Conservation (phyloP, 2,888 invertebrate species). For the Clusia tigrina region DNA sequence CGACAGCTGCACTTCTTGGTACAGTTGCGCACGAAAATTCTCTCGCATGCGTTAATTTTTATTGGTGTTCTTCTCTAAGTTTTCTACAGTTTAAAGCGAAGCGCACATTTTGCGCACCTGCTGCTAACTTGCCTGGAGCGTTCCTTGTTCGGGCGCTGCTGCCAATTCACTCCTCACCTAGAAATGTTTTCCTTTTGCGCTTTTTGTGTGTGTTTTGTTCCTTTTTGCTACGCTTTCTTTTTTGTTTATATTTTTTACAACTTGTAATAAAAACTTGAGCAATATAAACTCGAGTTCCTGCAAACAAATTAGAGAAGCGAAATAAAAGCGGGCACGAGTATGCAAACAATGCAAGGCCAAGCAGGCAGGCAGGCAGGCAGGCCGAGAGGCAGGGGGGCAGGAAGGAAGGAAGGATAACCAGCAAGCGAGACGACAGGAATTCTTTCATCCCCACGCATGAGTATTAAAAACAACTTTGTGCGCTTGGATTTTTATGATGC, state of each 20-base stretch:
- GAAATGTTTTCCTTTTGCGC: background rate
- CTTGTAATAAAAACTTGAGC: background rate
- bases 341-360: background rate
- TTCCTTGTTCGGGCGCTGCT: too few species aligned
- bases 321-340: background rate
- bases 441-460: background rate
- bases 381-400: background rate
- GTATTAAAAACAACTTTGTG: constrained; percentile 11
- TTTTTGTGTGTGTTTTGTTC: too few species aligned
- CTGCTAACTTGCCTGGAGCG: too few species aligned
- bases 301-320: constrained; percentile 2
- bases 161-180: too few species aligned
- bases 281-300: background rate
- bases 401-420: background rate
- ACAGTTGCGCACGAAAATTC: too few species aligned
- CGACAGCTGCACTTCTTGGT: too few species aligned
- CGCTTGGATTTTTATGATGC: constrained; percentile 21
- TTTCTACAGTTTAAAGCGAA: too few species aligned
- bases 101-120: too few species aligned
- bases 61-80: too few species aligned
- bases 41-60: too few species aligned
- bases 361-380: background rate
- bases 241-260: constrained; percentile 1
- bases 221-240: background rate
- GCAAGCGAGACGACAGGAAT: background rate